A percentile compares a stretch with the other conserved stretches of the same genome.
phyloP scores from a whole-genome alignment of 2,888 invertebrate genomes.

The Heliconius hortense region DNA sequence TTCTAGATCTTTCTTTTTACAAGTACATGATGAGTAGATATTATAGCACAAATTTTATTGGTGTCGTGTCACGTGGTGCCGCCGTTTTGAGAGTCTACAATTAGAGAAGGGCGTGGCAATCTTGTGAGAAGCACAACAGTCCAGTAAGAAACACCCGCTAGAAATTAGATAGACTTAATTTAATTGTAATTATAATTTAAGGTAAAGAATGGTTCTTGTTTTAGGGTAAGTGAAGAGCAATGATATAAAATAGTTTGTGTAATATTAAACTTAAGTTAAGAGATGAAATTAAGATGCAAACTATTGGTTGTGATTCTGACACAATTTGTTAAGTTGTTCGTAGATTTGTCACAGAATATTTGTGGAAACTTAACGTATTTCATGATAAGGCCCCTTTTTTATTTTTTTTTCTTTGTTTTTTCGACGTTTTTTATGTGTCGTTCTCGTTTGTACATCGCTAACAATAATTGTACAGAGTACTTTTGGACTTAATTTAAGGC shows the following conservation, averaged over 20 bases:
- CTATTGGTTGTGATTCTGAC: constrained; percentile 82
- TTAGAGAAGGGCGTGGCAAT: constrained; percentile 53
- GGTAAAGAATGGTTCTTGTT: constrained; percentile 82
- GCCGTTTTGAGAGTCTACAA: constrained; percentile 22
- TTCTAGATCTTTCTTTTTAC: constrained; percentile 24
- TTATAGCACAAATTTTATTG: constrained; percentile 31
- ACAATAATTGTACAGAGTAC: constrained; percentile 82
- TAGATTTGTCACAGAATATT: constrained; percentile 70
- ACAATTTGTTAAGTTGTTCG: constrained; percentile 81
- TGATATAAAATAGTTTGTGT: constrained; percentile 82
- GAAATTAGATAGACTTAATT: constrained; percentile 80
- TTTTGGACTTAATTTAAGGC: constrained; percentile 83
- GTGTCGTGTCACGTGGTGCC: constrained; percentile 22
- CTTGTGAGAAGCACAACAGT: constrained; percentile 67
- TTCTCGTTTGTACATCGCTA: constrained; percentile 82
- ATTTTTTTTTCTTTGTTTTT: constrained; percentile 65
- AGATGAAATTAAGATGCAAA: constrained; percentile 80
- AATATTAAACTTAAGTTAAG: constrained; percentile 70
- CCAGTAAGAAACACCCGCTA: constrained; percentile 77
- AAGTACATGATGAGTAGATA: constrained; percentile 25
- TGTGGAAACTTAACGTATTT: constrained; percentile 71
- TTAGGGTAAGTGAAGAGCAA: constrained; percentile 80
- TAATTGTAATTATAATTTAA: constrained; percentile 78
- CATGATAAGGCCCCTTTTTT: constrained; percentile 71
- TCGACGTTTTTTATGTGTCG: constrained; percentile 75